Percentiles rank a stretch among this genome's conserved stretches.
Conservation (phyloP, 2,797 vertebrate species). For the Syngnathus acus region DNA sequence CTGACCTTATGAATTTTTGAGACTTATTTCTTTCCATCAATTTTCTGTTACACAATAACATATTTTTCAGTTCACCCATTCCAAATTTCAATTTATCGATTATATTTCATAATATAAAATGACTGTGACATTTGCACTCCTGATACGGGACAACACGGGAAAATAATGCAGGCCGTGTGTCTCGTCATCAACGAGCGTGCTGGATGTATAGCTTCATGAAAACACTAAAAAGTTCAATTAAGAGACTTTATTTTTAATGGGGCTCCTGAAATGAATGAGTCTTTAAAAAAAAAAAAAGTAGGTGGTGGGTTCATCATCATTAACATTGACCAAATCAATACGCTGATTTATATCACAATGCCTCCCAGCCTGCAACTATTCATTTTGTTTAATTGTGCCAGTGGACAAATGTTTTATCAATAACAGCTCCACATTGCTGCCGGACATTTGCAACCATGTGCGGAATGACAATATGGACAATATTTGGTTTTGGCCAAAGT, state of each 20-base stretch:
- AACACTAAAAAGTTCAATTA: neutral
- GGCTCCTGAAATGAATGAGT: neutral
- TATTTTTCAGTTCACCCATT: no score
- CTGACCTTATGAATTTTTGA: no score
- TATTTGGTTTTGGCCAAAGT: neutral
- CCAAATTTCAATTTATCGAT: no score
- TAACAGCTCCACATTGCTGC: neutral
- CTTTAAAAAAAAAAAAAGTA: neutral
- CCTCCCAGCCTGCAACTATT: neutral
- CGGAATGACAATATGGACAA: neutral
- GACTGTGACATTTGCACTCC: no score
- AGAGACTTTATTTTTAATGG: neutral
- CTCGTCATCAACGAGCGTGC: no score
- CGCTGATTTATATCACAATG: neutral
- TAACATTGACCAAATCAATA: neutral
- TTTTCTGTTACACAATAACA: no score
- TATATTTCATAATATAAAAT: no score
- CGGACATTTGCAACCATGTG: neutral
- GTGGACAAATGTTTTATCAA: slow-evolving; percentile 7
- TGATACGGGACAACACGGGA: no score
- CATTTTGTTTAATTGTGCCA: neutral
- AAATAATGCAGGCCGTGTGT: no score
- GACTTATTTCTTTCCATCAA: no score
- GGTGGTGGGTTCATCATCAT: neutral
- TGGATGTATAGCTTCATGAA: neutral